phyloP scores from a whole-genome alignment of 2,888 invertebrate genomes.

The Geophilus truncorum region DNA sequence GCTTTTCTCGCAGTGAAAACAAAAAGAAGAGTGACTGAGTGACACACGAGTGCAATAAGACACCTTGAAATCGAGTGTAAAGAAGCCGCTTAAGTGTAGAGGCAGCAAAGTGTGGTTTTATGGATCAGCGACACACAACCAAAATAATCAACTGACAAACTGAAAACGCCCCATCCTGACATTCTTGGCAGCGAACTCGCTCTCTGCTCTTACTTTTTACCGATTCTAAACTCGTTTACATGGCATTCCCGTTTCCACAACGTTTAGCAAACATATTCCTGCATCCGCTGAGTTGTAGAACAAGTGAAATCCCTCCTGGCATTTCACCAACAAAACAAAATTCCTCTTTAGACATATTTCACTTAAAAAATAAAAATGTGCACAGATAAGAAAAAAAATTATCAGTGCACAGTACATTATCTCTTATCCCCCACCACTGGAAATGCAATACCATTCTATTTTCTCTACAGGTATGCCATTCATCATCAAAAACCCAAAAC shows the following conservation, averaged over 20 bases:
- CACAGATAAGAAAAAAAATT: background rate
- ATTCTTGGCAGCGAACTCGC: background rate
- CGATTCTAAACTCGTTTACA: conserved; percentile 6
- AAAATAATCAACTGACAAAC: conserved; percentile 21
- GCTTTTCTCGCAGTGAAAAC: background rate
- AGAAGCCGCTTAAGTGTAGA: conserved; percentile 23
- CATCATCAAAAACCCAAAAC: background rate
- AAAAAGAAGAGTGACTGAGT: background rate
- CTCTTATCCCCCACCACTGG: background rate
- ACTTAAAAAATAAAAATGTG: background rate
- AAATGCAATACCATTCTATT: background rate
- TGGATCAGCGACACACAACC: conserved; percentile 17
- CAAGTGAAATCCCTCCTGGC: background rate
- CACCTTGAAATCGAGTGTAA: conserved; percentile 5
- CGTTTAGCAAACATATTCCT: background rate
- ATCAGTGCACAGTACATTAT: background rate
- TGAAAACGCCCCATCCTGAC: background rate
- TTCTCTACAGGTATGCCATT: conserved; percentile 1
- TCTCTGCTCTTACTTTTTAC: background rate
- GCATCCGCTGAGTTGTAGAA: background rate
- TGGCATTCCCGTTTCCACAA: background rate
- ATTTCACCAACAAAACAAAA: conserved; percentile 3
- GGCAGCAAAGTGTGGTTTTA: conserved; percentile 24
- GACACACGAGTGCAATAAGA: background rate
- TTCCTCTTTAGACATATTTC: background rate